Evolutionary conservation across 2,113 vertebrate species (phyloP), one percentile per base, ranked within the genome.

Genomic region (Nesoenas mayeri): DNA sequence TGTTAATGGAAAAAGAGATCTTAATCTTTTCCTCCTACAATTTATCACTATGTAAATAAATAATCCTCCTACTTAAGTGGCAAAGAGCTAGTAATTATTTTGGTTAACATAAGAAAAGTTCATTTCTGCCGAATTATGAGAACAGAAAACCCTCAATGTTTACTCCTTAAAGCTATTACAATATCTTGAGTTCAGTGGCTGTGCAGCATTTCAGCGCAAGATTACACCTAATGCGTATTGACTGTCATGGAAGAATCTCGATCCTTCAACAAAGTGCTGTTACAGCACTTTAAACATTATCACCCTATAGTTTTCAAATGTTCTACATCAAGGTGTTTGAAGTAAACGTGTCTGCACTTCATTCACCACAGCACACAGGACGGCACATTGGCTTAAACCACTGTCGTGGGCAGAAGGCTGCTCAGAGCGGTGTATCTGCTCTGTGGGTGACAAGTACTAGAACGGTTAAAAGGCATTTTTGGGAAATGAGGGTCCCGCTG

Each of bases 31-130:
- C 61, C 62, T 86, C 40, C 88, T 81, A 65, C 66, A 77, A 89
- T 83, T 92, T 92, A 79, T 57, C 61, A 54, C 47, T 69, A 69
- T 34, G 54, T 81, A 94, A 95, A 94, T 86, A 94, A 95, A 91
- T 84, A 94, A 86, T 72, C 50, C 58, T 88, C 25, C 44, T 38
- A n/a, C 53, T 82, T 69, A 89, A 89, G 83, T 19, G 10, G 61
- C 40, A 67, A 93, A 88, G 78, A 82, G 32, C 11, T 78, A 80
- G 71, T 56, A 66, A 94, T 88, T 79, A 77, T 74, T 88, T 88
- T 88, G 1, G 15, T 64, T 83, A 82, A 80, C 51, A 51, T 40
- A 66, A 66, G 51, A 73, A 79, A 93, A 94, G 53, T 61, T 85
- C 11, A 31, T 64, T 80, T 94, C 25, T 93, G 74, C 19, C 6